Conservation (phyloP, 1,140 invertebrate genomes). For the Aphelenchoides fujianensis region DNA sequence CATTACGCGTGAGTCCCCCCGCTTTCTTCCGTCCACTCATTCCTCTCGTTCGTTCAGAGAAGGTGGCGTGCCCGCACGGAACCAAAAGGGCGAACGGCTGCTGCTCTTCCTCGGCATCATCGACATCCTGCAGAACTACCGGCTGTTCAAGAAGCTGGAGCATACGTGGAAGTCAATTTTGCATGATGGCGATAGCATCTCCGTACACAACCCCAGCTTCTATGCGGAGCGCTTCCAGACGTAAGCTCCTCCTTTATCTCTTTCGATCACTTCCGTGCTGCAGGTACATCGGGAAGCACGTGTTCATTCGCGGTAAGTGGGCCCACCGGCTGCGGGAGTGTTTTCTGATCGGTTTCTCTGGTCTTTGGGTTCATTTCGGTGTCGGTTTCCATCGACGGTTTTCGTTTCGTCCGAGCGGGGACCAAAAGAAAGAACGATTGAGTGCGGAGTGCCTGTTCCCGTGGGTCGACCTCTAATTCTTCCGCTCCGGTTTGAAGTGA, state of each 20-base stretch:
- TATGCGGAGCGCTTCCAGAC: slow-evolving; percentile 49
- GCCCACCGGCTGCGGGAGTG: too few species aligned
- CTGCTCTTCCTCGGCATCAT: slow-evolving; percentile 95
- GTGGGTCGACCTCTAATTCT: too few species aligned
- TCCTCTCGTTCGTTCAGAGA: slow-evolving; percentile 69
- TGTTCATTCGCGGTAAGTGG: slow-evolving; percentile 42
- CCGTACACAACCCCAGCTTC: slow-evolving; percentile 49
- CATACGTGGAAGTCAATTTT: slow-evolving; percentile 96
- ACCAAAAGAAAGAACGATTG: too few species aligned
- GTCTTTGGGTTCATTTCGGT: background rate
- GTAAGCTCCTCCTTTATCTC: too few species aligned
- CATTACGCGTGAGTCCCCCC: slow-evolving; percentile 32
- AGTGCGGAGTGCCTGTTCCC: too few species aligned
- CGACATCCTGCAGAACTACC: slow-evolving; percentile 95
- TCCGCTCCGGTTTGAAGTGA: too few species aligned
- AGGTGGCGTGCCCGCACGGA: slow-evolving; percentile 93
- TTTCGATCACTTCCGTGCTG: too few species aligned
- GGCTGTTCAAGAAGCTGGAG: slow-evolving; percentile 92
- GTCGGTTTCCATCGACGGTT: background rate
- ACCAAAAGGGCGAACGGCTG: slow-evolving; percentile 88
- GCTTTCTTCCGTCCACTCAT: slow-evolving; percentile 2
- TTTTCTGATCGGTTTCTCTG: background rate
- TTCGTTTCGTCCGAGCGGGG: too few species aligned
- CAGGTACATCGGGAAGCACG: slow-evolving; percentile 37
- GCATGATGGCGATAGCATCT: slow-evolving; percentile 72